Base-by-base conservation (phyloP, 2,797 vertebrate genomes). In the Trematomus bernacchii region DNA sequence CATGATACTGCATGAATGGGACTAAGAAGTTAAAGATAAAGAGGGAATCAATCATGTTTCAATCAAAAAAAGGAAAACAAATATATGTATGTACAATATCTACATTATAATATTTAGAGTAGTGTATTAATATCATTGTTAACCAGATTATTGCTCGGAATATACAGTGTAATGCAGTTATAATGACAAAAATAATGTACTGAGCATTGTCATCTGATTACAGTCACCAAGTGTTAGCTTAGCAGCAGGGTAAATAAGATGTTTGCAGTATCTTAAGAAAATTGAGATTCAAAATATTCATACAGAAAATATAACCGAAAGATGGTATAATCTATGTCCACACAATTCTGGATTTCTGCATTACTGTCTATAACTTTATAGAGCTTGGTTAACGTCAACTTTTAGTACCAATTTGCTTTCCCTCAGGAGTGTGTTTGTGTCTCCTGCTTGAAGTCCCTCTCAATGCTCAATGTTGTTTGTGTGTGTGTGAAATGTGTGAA, bases 391-490 rank as follows among this genome's bases (percentile, higher is more conserved):
- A 19, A 21, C 50, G 19, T 12, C 50, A 51, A 19, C 50, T 21
- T 51, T 13, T 44, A 13, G 54, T 43, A 47, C 27, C 2, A 0
- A 53, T 65, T 68, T 54, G 48, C 54, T 59, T 55, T 23, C 47
- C 46, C 16, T 72, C 53, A 60, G 19, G 66, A 66, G 59, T 71
- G 44, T 53, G 66, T 71, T 23, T 65, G 58, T 57, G 50, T 59
- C 65, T 44, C 4, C 6, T 66, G 69, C 51, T 23, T 55, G 40
- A 43, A 43, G 18, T 59, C 19, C 5, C 30, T 0, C 23, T 42
- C 59, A 53, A 4, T 53, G 12, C 44, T 51, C 19, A 27, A 57
- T 44, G 37, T 27, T 50, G 48, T 55, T 5, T 37, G 21, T 71
- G 16, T 27, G 44, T 59, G 21, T 11, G 51, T 7, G 70, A n/a